A percentile compares a stretch with the other conserved stretches of the same genome.
Conservation (phyloP, 2,888 invertebrate species). For the Chalcis sispes region DNA sequence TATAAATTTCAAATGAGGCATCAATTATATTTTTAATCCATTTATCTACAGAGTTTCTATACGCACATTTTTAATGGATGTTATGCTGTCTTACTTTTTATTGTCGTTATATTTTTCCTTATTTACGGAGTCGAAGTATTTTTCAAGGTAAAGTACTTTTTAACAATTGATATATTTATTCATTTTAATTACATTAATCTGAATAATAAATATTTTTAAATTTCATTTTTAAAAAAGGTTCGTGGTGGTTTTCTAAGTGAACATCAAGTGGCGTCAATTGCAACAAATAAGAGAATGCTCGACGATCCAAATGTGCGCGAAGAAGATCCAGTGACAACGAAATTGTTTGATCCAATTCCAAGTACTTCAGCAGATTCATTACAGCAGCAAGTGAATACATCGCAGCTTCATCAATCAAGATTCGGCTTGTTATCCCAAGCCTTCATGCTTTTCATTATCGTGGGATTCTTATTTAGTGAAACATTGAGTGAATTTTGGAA, state of each 20-base stretch:
- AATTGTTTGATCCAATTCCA: conserved; percentile 71
- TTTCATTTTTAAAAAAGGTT: conserved; percentile 77
- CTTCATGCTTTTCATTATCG: conserved; percentile 91
- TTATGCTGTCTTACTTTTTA: conserved; percentile 92
- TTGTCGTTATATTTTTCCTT: conserved; percentile 93
- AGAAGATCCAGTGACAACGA: conserved; percentile 77
- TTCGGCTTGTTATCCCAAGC: conserved; percentile 93
- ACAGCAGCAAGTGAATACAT: conserved; percentile 83
- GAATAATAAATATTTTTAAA: not conserved
- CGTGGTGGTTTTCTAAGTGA: conserved; percentile 91
- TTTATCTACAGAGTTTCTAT: conserved; percentile 81
- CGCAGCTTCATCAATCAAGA: conserved; percentile 93
- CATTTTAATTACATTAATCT: not conserved
- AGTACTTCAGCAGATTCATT: conserved; percentile 64
- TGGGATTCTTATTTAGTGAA: conserved; percentile 93
- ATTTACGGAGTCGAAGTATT: conserved; percentile 96
- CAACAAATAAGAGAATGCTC: conserved; percentile 72
- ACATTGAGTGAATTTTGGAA: conserved; percentile 96
- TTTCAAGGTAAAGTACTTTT: conserved; percentile 84
- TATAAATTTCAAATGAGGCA: too few relatives aligned
- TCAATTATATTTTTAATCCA: not conserved
- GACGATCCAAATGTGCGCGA: conserved; percentile 70
- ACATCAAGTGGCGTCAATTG: conserved; percentile 81
- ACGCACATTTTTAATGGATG: conserved; percentile 93
- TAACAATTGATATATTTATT: not conserved